These are phyloP conservation scores for Andrena haemorrhoa DNA, from an alignment of 2,888 invertebrate species.

Conservation along the genomic window DNA sequence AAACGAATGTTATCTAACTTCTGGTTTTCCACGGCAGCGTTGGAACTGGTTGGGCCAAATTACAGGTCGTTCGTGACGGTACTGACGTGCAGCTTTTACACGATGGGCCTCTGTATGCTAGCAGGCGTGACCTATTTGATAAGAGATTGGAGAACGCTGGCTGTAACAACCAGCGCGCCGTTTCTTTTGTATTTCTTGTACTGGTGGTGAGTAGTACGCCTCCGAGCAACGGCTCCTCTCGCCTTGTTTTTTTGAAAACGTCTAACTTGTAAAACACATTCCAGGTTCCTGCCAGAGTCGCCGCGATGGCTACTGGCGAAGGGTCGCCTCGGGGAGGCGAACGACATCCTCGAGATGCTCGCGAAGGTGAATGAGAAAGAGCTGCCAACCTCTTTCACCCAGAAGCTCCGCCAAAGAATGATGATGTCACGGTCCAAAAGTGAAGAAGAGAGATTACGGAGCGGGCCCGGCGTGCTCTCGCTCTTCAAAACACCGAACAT, in stretches of 20 bases:
- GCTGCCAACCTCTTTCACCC: constrained; percentile 90
- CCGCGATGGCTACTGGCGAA: constrained; percentile 96
- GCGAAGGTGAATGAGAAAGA: constrained; percentile 92
- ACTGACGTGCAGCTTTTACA: constrained; percentile 96
- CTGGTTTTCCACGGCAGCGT: constrained; percentile 86
- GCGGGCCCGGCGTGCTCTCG: constrained; percentile 87
- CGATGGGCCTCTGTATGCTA: constrained; percentile 93
- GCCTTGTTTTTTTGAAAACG: neutral
- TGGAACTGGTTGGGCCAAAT: constrained; percentile 96
- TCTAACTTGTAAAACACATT: constrained; percentile 33
- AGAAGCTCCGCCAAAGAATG: constrained; percentile 90
- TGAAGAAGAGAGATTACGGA: constrained; percentile 85
- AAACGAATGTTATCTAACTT: neutral
- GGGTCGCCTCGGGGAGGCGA: constrained; percentile 93
- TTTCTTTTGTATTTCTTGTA: constrained; percentile 94
- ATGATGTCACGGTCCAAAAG: constrained; percentile 87
- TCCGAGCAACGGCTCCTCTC: neutral
- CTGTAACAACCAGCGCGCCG: constrained; percentile 93
- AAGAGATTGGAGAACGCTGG: constrained; percentile 93
- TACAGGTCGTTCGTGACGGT: constrained; percentile 97
- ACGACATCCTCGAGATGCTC: constrained; percentile 91
- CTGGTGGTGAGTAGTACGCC: constrained; percentile 88
- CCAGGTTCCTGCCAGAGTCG: constrained; percentile 93
- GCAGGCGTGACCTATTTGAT: constrained; percentile 94
- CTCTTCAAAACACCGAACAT: constrained; percentile 94